phyloP scores from a whole-genome alignment of 2,888 invertebrate species.

The Harpalus rubripes region DNA sequence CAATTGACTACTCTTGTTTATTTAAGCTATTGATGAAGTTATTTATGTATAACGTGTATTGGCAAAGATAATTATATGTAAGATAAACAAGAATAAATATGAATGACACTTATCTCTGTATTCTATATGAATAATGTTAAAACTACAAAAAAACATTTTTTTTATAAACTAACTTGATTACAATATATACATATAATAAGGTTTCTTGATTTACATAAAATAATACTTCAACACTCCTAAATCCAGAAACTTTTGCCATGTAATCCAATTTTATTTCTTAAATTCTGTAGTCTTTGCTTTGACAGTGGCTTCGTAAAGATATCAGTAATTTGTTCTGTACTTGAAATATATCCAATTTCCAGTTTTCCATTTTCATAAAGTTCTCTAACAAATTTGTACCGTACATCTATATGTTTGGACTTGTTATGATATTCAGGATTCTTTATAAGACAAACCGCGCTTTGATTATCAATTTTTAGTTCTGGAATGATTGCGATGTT shows the following conservation, averaged over 20 bases:
- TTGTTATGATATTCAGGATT: conserved; percentile 5
- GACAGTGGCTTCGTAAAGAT: conserved; percentile 45
- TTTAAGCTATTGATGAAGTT: too few relatives aligned
- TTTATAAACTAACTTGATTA: neutral
- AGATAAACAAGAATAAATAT: too few relatives aligned
- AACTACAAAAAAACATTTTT: too few relatives aligned
- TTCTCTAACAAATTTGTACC: conserved; percentile 14
- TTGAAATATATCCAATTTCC: conserved; percentile 15
- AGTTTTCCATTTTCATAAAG: conserved; percentile 31
- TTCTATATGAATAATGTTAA: too few relatives aligned
- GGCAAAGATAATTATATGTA: too few relatives aligned
- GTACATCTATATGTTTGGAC: conserved; percentile 13
- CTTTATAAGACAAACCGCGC: neutral
- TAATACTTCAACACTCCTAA: neutral
- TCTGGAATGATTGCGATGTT: neutral
- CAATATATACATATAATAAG: neutral
- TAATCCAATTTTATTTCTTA: neutral
- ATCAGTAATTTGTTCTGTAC: conserved; percentile 45
- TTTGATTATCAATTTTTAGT: conserved; percentile 14
- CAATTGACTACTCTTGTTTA: too few relatives aligned
- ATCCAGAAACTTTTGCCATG: neutral
- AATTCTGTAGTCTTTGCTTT: conserved; percentile 1
- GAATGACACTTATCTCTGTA: too few relatives aligned
- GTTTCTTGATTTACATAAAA: neutral
- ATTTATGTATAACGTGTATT: too few relatives aligned